phyloP scores from a whole-genome alignment of 2,888 invertebrate species.

The Dione juno region DNA sequence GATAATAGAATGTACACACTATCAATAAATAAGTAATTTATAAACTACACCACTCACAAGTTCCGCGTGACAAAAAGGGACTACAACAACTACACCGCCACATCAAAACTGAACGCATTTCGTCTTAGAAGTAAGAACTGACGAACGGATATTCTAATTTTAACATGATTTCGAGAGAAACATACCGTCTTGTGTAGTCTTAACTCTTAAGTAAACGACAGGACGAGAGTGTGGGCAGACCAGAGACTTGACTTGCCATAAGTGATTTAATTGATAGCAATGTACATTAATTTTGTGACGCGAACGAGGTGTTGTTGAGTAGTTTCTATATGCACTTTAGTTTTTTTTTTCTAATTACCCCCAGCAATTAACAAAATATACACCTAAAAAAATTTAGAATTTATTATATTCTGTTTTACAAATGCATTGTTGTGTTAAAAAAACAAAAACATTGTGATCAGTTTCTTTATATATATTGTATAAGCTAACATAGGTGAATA shows the following conservation, averaged over 20 bases:
- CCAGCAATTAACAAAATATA: too few species aligned
- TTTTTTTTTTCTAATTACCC: too few species aligned
- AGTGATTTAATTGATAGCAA: constrained; percentile 76
- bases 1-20: too few species aligned
- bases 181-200: constrained; percentile 60
- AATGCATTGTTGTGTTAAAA: too few species aligned
- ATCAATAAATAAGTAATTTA: neutral
- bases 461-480: too few species aligned
- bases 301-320: neutral
- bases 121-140: constrained; percentile 75
- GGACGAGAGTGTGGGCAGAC: constrained; percentile 68
- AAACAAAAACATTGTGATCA: too few species aligned
- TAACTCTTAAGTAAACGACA: constrained; percentile 60
- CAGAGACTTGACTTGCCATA: constrained; percentile 59
- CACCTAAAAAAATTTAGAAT: too few species aligned
- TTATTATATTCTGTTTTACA: too few species aligned
- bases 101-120: constrained; percentile 73
- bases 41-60: constrained; percentile 1
- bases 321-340: neutral
- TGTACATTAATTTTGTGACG: constrained; percentile 50
- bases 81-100: constrained; percentile 45
- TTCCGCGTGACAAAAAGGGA: constrained; percentile 34
- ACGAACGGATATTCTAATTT: constrained; percentile 81
- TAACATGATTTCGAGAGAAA: constrained; percentile 79
- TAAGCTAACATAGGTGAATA: too few species aligned